Conservation (phyloP, 2,797 vertebrate genomes). For the Orientallactaga sibirica region DNA sequence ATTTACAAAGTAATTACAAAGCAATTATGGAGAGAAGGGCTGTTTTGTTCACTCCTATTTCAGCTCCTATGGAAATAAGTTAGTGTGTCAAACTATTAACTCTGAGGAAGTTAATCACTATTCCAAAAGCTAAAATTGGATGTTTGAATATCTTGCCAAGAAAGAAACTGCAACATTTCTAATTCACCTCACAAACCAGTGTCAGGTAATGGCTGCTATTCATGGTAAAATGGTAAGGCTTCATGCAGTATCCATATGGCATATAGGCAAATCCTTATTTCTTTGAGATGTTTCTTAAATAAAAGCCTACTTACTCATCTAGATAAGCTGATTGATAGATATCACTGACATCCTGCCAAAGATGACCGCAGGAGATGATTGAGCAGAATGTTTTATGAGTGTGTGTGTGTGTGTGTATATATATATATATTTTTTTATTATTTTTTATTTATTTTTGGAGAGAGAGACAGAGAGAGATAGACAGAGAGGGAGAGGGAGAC, state of each 20-base stretch:
- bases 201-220: slow-evolving; percentile 7
- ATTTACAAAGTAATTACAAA: slow-evolving; percentile 73
- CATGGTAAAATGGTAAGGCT: slow-evolving; percentile 7
- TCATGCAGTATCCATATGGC: background rate
- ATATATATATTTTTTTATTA: no score
- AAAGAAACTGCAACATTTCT: background rate
- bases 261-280: background rate
- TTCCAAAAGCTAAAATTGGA: slow-evolving; percentile 68
- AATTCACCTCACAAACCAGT: background rate
- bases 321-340: background rate
- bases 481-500: no score
- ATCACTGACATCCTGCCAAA: background rate
- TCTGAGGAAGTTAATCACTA: slow-evolving; percentile 35
- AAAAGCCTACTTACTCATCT: background rate
- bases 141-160: slow-evolving; percentile 25
- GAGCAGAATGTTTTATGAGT: no score
- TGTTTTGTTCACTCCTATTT: slow-evolving; percentile 65
- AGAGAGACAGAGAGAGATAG: no score
- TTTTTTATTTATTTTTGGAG: no score
- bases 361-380: background rate
- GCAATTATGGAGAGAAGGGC: slow-evolving; percentile 68
- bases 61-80: slow-evolving; percentile 52
- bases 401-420: no score
- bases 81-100: slow-evolving; percentile 44
- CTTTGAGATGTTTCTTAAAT: background rate